Percentiles rank a stretch among this genome's conserved stretches.
Evolutionary conservation across 2,888 invertebrate genomes (phyloP).

Genomic region (Acleris holmiana): DNA sequence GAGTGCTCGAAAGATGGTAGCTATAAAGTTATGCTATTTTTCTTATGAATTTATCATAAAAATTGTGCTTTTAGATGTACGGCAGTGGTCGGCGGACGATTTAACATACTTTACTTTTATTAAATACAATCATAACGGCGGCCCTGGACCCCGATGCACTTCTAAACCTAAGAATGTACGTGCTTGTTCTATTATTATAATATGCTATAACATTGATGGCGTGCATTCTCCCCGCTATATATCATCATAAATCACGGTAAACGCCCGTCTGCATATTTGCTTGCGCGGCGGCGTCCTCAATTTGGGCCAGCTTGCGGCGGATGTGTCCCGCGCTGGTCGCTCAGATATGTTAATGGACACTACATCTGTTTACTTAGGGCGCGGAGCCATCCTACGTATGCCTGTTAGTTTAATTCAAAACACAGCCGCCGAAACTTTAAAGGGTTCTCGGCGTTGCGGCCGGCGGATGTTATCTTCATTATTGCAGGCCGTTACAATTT

Average conservation of each 20-base stretch:
- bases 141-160: too few species aligned
- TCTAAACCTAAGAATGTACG: neutral
- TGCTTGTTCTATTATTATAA: conserved; percentile 15
- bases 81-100: too few species aligned
- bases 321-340: conserved; percentile 48
- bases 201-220: conserved; percentile 31
- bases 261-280: conserved; percentile 56
- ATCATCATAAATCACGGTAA: conserved; percentile 73
- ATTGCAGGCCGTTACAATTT: conserved; percentile 1
- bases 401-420: conserved; percentile 30
- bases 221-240: conserved; percentile 51
- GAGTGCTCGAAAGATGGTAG: too few species aligned
- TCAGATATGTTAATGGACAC: conserved; percentile 55
- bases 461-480: neutral
- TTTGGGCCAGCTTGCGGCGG: conserved; percentile 51
- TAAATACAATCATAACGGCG: too few species aligned
- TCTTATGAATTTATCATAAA: too few species aligned
- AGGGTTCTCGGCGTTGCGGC: conserved; percentile 1
- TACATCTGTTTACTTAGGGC: conserved; percentile 54
- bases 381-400: conserved; percentile 42
- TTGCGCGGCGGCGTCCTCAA: conserved; percentile 54
- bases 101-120: too few species aligned
- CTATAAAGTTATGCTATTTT: too few species aligned
- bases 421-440: conserved; percentile 14
- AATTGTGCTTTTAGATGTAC: too few species aligned